phyloP scores from a whole-genome alignment of 1,140 invertebrate species.

The Drosophila repletoides region DNA sequence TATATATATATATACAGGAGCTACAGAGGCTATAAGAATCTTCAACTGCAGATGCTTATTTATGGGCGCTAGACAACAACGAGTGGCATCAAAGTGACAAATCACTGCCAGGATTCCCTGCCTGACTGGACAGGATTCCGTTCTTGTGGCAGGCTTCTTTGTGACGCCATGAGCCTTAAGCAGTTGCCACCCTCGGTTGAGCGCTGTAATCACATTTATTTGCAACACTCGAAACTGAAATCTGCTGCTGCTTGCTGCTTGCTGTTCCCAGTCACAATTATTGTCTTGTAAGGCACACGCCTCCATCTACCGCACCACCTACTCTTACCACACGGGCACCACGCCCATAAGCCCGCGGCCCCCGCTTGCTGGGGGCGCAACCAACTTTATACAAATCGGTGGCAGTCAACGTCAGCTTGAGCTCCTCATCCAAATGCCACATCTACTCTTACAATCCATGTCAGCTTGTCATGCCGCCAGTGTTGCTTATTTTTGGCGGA shows the following conservation, averaged over 20 bases:
- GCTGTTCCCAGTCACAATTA: constrained; percentile 53
- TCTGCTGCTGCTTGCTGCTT: not conserved
- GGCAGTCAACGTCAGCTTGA: constrained; percentile 13
- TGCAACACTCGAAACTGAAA: constrained; percentile 60
- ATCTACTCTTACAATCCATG: constrained; percentile 26
- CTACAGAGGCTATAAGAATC: constrained; percentile 7
- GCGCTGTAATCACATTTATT: constrained; percentile 76
- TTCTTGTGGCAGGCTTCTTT: no score
- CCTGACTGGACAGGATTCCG: no score
- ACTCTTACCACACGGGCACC: not conserved
- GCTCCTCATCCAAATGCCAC: constrained; percentile 10
- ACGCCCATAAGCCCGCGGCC: constrained; percentile 35
- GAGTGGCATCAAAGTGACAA: constrained; percentile 60
- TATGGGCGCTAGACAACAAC: constrained; percentile 41
- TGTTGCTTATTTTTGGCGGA: no score
- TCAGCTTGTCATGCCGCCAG: constrained; percentile 42
- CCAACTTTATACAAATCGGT: constrained; percentile 70
- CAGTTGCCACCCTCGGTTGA: constrained; percentile 12
- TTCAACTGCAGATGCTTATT: constrained; percentile 61
- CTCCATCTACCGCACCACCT: constrained; percentile 1
- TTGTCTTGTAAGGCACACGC: constrained; percentile 69
- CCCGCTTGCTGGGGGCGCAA: not conserved
- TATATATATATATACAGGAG: constrained; percentile 5
- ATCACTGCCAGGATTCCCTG: no score
- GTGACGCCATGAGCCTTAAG: constrained; percentile 8